Percentiles rank a stretch among this genome's conserved stretches.
Conservation (phyloP, 2,888 invertebrate species). For the Archips crataeganus region DNA sequence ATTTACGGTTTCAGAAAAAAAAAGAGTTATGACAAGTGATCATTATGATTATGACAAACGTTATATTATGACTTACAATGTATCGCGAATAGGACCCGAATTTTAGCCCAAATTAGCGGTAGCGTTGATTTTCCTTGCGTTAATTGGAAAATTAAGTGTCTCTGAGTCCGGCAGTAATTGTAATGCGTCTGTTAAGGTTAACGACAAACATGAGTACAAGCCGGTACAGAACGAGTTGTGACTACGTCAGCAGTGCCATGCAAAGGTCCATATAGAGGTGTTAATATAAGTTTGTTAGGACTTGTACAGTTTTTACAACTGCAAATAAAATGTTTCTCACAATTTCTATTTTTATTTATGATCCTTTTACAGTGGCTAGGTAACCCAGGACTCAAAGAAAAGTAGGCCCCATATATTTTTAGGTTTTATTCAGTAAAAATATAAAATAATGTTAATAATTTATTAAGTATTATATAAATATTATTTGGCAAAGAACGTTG, state of each 20-base stretch:
- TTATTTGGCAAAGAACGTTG: too few relatives aligned
- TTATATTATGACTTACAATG: too few relatives aligned
- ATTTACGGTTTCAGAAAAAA: too few relatives aligned
- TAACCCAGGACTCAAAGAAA: too few relatives aligned
- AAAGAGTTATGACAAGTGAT: too few relatives aligned
- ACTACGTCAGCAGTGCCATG: slow-evolving; percentile 78
- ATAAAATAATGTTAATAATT: too few relatives aligned
- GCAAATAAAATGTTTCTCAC: slow-evolving; percentile 85
- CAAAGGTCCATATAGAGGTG: slow-evolving; percentile 82
- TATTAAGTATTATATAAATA: too few relatives aligned
- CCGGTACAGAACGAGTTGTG: slow-evolving; percentile 55
- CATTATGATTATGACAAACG: too few relatives aligned
- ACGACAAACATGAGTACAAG: slow-evolving; percentile 49
- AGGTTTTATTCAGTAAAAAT: too few relatives aligned
- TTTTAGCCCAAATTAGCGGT: background rate
- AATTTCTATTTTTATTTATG: slow-evolving; percentile 59
- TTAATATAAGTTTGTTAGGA: slow-evolving; percentile 86
- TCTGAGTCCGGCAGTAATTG: background rate
- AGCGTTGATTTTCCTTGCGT: background rate
- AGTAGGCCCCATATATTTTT: too few relatives aligned
- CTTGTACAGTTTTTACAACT: slow-evolving; percentile 87
- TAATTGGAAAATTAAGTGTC: background rate
- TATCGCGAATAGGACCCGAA: too few relatives aligned
- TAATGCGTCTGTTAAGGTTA: slow-evolving; percentile 30
- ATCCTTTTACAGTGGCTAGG: too few relatives aligned